A percentile compares a stretch with the other conserved stretches of the same genome.
These are phyloP conservation scores for Phyllostomus hastatus DNA, from an alignment of 2,113 vertebrate genomes.

Conservation along the genomic window DNA sequence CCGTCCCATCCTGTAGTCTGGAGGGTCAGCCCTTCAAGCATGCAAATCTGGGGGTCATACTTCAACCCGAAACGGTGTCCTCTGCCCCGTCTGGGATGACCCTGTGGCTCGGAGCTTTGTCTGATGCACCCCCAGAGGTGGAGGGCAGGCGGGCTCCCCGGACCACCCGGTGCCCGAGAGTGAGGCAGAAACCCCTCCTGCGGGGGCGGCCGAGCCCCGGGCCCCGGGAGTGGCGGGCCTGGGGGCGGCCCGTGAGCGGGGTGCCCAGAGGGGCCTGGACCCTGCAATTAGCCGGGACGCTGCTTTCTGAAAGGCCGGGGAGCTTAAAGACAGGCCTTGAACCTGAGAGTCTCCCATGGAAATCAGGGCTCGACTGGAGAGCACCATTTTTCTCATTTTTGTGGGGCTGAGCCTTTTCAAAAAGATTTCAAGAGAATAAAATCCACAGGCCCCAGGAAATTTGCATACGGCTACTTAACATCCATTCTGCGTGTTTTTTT, in stretches of 20 bases:
- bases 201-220: neutral
- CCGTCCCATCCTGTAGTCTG: too few species aligned
- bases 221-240: neutral
- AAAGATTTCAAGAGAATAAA: conserved; percentile 70
- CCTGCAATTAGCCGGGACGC: neutral
- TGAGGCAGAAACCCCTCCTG: neutral
- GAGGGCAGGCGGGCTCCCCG: too few species aligned
- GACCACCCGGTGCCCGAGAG: rapidly evolving
- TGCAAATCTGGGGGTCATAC: neutral
- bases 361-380: conserved; percentile 5
- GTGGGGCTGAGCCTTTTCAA: conserved; percentile 74
- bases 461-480: conserved; percentile 79
- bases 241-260: neutral
- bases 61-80: rapidly evolving
- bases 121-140: rapidly evolving
- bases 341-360: neutral
- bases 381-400: conserved; percentile 46
- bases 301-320: neutral
- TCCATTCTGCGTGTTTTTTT: conserved; percentile 73
- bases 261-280: neutral
- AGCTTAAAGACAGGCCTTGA: neutral
- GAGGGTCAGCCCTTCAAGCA: too few species aligned
- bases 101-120: too few species aligned
- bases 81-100: rapidly evolving
- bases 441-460: conserved; percentile 77